Evolutionary conservation across 1,140 invertebrate species (phyloP), one percentile per base, ranked within the genome.

Genomic region (Drosophila nasuta): DNA sequence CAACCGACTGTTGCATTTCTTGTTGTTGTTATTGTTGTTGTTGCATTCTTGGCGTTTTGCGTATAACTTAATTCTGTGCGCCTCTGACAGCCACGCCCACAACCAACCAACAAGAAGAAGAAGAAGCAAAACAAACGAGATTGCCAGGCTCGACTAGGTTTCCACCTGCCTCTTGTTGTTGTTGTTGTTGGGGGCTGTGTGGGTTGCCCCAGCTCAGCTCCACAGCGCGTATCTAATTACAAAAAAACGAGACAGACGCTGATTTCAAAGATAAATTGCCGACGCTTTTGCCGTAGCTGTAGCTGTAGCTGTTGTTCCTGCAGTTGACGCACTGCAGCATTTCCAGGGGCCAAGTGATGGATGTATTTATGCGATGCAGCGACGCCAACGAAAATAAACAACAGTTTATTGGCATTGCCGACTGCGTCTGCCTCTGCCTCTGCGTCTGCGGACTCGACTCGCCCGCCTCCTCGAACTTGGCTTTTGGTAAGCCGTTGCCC

Each of bases 181-280:
- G 56, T 49, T 62, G 52, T 20, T 52, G 59, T 17, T 10, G 45
- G 28, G 30, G 46, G 65, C 20, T 58, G 67, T 77, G 60, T 72
- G 65, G 64, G 70, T 73, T 64, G 75, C 54, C 59, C 7, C 35
- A 38, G 35, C 35, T 38, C 54, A n/a, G 48, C 49, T 64, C 17
- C 69, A 45, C 65, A 58, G 75, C 75, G 85, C 85, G 85, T 88
- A 88, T 88, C 85, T 88, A 89, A 88, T 88, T 88, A 88, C 85
- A 89, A 86, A 79, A 75, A 73, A 73, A 57, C 75, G 63, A 87
- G 77, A 76, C 69, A 77, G 70, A 71, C 78, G 81, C 85, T 88
- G 85, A 88, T 88, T 88, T 88, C 85, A 88, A 88, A 88, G 85
- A 86, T 86, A 86, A 86, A 86, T 88, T 83, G 83, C 83, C 83